Evolutionary conservation across 1,140 invertebrate genomes (phyloP).

Genomic region (Drosophila gunungcola): DNA sequence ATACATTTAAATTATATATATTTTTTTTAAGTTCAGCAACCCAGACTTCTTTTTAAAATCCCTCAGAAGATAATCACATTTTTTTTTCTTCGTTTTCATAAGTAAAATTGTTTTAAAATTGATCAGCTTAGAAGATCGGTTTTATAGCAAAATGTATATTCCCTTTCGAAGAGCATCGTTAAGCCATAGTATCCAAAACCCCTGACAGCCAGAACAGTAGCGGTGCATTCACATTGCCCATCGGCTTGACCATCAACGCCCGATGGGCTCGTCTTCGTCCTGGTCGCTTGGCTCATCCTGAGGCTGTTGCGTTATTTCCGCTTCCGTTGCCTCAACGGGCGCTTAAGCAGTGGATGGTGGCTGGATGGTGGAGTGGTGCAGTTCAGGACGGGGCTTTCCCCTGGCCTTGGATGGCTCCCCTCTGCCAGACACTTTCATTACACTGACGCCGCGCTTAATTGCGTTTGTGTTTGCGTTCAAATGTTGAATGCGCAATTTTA

Average conservation of each 20-base stretch:
- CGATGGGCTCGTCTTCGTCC: slow-evolving; percentile 25
- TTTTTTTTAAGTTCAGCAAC: too few relatives aligned
- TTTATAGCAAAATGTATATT: neutral
- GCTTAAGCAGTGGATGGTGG: slow-evolving; percentile 44
- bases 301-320: slow-evolving; percentile 75
- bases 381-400: neutral
- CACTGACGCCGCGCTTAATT: slow-evolving; percentile 78
- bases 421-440: slow-evolving; percentile 54
- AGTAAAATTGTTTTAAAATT: too few relatives aligned
- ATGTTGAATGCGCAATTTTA: slow-evolving; percentile 71
- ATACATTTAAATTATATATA: too few relatives aligned
- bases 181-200: slow-evolving; percentile 6
- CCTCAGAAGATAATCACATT: too few relatives aligned
- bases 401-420: slow-evolving; percentile 3
- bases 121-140: too few relatives aligned
- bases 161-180: neutral
- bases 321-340: slow-evolving; percentile 60
- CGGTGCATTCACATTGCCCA: slow-evolving; percentile 61
- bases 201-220: slow-evolving; percentile 6
- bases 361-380: slow-evolving; percentile 9
- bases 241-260: slow-evolving; percentile 52
- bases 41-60: too few relatives aligned
- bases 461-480: slow-evolving; percentile 77
- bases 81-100: too few relatives aligned
- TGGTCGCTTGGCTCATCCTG: slow-evolving; percentile 20